Evolutionary conservation across 2,888 invertebrate species (phyloP), one percentile per base, ranked within the genome.

Genomic region (Fragum sueziense): DNA sequence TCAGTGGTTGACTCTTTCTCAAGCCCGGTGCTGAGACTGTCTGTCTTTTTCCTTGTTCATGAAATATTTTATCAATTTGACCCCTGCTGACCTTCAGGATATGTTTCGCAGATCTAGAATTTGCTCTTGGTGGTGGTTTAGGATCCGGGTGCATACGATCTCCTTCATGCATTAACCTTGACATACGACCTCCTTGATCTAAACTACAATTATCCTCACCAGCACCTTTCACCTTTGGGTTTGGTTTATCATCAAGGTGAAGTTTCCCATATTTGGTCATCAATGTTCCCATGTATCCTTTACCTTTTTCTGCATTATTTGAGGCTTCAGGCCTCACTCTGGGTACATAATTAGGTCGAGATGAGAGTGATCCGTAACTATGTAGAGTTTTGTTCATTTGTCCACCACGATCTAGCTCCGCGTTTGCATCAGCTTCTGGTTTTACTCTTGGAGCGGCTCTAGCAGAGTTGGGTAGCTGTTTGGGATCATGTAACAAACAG

Each of bases 111-210:
- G 85, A 82, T 22, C 85, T 85, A 2, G 87, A 83, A 4, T 79
- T 78, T n/a, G 86, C 87, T 69, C 91, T 76, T 11, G 88, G 87
- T 6, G 85, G 81, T 4, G 90, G 89, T 72, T 81, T 88, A 2
- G 85, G 83, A 52, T 86, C 86, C 17, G 76, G 69, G 1, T 86
- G 88, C 20, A 88, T 72, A 41, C 74, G 78, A 51, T 80, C 79
- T 17, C 85, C 87, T 59, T 91, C 90, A 67, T 91, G 88, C 86
- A 91, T 90, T 33, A 91, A 73, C 11, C 88, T 82, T 17, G 89
- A 89, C 88, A 91, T 88, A 68, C 91, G 75, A 9, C 88, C 89
- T 37, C 91, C 90, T 79, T 86, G 79, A 41, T 88, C 91, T 20
- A 91, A 76, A 41, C 85, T 86, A 0, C 90, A 90, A 61, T 83